phyloP scores from a whole-genome alignment of 2,113 vertebrate genomes.

The Misgurnus mizolepis region DNA sequence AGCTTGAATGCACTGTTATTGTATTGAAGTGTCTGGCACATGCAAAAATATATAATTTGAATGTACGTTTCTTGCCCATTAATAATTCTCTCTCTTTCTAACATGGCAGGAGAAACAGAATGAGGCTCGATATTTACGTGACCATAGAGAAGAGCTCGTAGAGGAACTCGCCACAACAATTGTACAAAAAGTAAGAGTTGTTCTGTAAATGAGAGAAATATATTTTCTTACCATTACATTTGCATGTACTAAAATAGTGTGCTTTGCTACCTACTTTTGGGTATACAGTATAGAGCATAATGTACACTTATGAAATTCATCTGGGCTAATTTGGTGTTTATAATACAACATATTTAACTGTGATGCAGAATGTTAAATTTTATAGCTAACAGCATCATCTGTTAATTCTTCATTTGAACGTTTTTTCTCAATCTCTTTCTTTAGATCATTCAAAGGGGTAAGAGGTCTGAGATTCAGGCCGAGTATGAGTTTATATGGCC shows the following conservation, averaged over 20 bases:
- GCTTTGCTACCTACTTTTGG: too few species aligned
- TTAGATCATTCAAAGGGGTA: slow-evolving; percentile 92
- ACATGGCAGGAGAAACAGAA: slow-evolving; percentile 91
- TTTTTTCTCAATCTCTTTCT: slow-evolving; percentile 3
- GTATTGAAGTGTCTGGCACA: too few species aligned
- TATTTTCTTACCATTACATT: not conserved
- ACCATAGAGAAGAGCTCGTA: slow-evolving; percentile 94
- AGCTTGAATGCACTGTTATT: too few species aligned
- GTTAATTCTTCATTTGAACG: not conserved
- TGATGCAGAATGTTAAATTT: not conserved
- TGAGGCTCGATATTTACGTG: slow-evolving; percentile 90
- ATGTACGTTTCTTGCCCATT: slow-evolving; percentile 5
- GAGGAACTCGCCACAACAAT: slow-evolving; percentile 95
- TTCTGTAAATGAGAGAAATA: not conserved
- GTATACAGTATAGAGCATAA: too few species aligned
- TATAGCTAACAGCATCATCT: not conserved
- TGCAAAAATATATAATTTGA: too few species aligned
- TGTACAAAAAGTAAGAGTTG: slow-evolving; percentile 86
- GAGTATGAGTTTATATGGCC: slow-evolving; percentile 82
- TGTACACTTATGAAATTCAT: too few species aligned
- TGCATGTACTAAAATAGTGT: too few species aligned
- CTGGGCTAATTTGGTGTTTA: too few species aligned
- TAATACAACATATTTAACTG: too few species aligned
- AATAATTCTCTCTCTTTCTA: slow-evolving; percentile 23
- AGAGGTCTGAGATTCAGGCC: slow-evolving; percentile 78